Percentiles rank a stretch among this genome's conserved stretches.
Evolutionary conservation across 2,113 vertebrate genomes (phyloP).

Genomic region (rabbit (Oryctolagus cuniculus)): DNA sequence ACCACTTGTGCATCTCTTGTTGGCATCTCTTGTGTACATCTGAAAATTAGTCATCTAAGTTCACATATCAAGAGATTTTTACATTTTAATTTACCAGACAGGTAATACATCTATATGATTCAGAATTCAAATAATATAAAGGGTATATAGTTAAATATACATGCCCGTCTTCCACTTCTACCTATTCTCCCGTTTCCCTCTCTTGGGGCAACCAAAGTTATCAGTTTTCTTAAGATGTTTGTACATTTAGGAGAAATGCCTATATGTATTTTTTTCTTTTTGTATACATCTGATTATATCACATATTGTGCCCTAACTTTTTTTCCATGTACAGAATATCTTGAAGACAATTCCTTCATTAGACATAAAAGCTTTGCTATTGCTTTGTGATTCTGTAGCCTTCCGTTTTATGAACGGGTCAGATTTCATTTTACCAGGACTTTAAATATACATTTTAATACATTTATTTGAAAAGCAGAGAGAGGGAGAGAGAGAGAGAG

Average conservation of each 20-base stretch:
- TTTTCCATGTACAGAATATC: background rate
- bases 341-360: slow-evolving; percentile 4
- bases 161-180: background rate
- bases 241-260: slow-evolving; percentile 28
- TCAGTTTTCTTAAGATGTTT: background rate
- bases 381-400: background rate
- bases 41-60: background rate
- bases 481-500: too few relatives aligned
- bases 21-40: background rate
- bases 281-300: background rate
- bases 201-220: background rate
- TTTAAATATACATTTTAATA: background rate
- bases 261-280: background rate
- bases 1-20: background rate
- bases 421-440: background rate
- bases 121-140: slow-evolving; percentile 40
- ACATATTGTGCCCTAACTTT: background rate
- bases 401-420: background rate
- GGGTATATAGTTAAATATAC: background rate
- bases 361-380: background rate
- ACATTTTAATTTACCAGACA: background rate
- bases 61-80: background rate
- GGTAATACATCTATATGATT: background rate
- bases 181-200: background rate
- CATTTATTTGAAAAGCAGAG: too few relatives aligned